Conservation (phyloP, 1,140 invertebrate genomes). For the Andrena cerasifolii region DNA sequence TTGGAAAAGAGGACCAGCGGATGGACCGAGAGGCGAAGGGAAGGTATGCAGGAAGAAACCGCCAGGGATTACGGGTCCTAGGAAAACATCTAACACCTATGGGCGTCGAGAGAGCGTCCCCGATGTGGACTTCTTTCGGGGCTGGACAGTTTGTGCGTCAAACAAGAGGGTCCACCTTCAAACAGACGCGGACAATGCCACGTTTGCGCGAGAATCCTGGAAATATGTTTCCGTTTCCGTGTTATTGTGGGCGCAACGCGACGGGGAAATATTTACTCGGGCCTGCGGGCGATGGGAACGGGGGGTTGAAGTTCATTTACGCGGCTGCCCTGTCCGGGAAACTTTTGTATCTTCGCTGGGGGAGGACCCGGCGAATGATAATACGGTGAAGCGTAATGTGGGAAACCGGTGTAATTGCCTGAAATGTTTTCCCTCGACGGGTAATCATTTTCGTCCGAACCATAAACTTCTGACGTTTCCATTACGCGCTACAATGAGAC, state of each 20-base stretch:
- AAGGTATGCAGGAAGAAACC: slow-evolving; percentile 33
- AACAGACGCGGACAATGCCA: slow-evolving; percentile 17
- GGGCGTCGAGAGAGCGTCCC: slow-evolving; percentile 6
- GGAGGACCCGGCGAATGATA: too few species aligned
- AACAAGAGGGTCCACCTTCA: slow-evolving; percentile 33
- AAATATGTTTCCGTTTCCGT: not conserved
- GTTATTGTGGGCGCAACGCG: not conserved
- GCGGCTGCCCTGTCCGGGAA: too few species aligned
- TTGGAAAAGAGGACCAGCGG: slow-evolving; percentile 12
- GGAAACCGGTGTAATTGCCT: not conserved
- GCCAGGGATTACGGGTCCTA: slow-evolving; percentile 59
- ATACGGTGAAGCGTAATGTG: too few species aligned
- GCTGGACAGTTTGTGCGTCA: slow-evolving; percentile 55
- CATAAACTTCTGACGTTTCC: slow-evolving; percentile 24
- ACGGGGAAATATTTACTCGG: slow-evolving; percentile 16
- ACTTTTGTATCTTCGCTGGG: too few species aligned
- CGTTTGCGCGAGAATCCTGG: slow-evolving; percentile 8
- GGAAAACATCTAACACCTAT: slow-evolving; percentile 59
- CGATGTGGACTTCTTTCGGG: slow-evolving; percentile 15
- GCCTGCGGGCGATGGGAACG: not conserved
- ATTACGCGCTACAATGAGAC: not conserved
- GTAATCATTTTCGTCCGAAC: not conserved
- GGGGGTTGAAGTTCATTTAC: too few species aligned
- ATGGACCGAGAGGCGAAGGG: not conserved
- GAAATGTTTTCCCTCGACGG: not conserved